These are phyloP conservation scores for Agrochola lychnidis DNA, from an alignment of 2,888 invertebrate species.

Conservation along the genomic window DNA sequence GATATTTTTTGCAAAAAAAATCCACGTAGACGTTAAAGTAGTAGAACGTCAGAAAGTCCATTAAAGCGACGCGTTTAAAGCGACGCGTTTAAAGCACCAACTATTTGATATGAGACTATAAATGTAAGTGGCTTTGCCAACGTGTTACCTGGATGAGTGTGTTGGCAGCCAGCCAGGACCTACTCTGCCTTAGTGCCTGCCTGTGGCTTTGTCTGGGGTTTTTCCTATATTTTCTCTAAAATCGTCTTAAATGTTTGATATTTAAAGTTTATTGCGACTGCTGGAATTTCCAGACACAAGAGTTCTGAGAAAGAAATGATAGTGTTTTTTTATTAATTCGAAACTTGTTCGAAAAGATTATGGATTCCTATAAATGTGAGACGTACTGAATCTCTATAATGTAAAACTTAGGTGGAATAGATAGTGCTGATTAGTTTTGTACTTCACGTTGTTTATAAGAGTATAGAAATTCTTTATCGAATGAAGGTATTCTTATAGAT, in stretches of 20 bases:
- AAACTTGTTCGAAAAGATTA: background rate
- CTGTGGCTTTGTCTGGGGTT: constrained; percentile 69
- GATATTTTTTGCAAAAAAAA: too few species aligned
- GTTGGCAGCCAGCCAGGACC: constrained; percentile 70
- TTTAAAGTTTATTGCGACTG: constrained; percentile 47
- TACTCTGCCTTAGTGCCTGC: constrained; percentile 62
- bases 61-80: constrained; percentile 39
- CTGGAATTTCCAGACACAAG: constrained; percentile 29
- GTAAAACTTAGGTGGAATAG: background rate
- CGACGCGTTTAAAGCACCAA: constrained; percentile 36
- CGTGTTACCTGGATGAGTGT: constrained; percentile 71
- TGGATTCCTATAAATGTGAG: background rate
- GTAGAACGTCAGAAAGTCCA: constrained; percentile 34
- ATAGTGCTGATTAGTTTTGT: background rate
- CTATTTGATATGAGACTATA: constrained; percentile 62
- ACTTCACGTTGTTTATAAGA: background rate
- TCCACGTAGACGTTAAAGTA: constrained; percentile 18
- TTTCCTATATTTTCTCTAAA: constrained; percentile 58
- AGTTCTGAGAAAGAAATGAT: constrained; percentile 14
- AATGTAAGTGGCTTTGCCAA: constrained; percentile 63
- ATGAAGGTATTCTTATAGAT: background rate
- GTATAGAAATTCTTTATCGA: too few species aligned
- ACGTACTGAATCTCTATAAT: background rate
- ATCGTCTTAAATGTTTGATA: constrained; percentile 52
- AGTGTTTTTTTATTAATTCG: constrained; percentile 11